phyloP scores from a whole-genome alignment of 2,888 invertebrate species.

The Drosophila anomalata region DNA sequence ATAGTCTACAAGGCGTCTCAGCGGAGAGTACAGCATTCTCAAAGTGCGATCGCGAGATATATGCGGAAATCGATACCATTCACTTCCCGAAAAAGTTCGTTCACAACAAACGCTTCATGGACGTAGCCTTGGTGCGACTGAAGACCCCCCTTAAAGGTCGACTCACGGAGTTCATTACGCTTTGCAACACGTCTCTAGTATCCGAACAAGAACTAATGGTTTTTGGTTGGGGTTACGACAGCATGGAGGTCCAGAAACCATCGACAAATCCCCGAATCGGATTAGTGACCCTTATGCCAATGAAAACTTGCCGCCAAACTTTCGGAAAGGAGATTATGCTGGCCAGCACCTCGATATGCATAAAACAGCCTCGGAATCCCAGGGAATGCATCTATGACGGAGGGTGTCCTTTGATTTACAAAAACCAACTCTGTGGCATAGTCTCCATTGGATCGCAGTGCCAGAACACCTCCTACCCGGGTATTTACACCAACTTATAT shows the following conservation, averaged over 20 bases:
- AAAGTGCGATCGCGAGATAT: neutral
- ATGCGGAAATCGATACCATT: slow-evolving; percentile 28
- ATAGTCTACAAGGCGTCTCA: slow-evolving; percentile 6
- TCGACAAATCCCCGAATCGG: neutral
- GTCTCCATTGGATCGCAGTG: slow-evolving; percentile 30
- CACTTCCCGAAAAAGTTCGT: slow-evolving; percentile 32
- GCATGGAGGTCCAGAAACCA: slow-evolving; percentile 5
- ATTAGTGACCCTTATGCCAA: neutral
- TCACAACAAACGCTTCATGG: slow-evolving; percentile 8
- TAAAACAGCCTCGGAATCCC: slow-evolving; percentile 5
- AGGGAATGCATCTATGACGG: slow-evolving; percentile 36
- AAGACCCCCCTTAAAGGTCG: slow-evolving; percentile 39
- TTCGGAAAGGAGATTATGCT: neutral
- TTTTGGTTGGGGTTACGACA: slow-evolving; percentile 38
- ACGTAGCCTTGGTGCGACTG: slow-evolving; percentile 48
- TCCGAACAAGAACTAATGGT: neutral
- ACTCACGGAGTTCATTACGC: slow-evolving; percentile 48
- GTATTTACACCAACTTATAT: slow-evolving; percentile 41
- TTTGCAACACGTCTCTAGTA: neutral
- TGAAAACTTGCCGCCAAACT: neutral
- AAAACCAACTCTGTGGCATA: slow-evolving; percentile 35
- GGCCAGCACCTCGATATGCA: slow-evolving; percentile 22
- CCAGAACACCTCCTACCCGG: slow-evolving; percentile 20
- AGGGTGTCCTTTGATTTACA: slow-evolving; percentile 36
- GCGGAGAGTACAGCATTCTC: slow-evolving; percentile 28